Conservation (phyloP, 2,888 invertebrate species). For the Drosophila atripex region DNA sequence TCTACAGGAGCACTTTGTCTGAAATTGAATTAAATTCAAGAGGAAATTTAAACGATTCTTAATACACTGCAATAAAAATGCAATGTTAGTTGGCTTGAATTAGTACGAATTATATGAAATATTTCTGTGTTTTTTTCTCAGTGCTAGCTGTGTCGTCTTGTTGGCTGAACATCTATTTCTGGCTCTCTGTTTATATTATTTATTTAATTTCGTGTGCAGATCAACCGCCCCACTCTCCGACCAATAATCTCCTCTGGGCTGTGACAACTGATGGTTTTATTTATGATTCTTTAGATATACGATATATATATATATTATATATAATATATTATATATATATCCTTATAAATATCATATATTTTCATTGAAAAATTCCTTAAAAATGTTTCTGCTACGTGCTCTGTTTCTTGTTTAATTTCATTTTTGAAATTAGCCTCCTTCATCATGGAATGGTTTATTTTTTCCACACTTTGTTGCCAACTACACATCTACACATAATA, state of each 20-base stretch:
- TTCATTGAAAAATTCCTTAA: conserved; percentile 20
- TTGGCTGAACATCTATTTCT: conserved; percentile 29
- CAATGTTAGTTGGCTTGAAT: background rate
- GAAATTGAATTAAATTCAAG: conserved; percentile 75
- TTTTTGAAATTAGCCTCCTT: conserved; percentile 23
- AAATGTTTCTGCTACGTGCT: conserved; percentile 9
- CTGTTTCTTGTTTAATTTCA: conserved; percentile 19
- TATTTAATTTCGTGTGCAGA: conserved; percentile 44
- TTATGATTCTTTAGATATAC: conserved; percentile 50
- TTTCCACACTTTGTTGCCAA: conserved; percentile 28
- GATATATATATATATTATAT: background rate
- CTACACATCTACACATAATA: no score
- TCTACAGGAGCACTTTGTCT: conserved; percentile 54
- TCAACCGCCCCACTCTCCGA: conserved; percentile 5
- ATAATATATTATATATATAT: background rate
- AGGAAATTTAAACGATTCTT: conserved; percentile 39
- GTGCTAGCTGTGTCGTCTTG: conserved; percentile 20
- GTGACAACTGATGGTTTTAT: conserved; percentile 74
- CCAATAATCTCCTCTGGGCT: conserved; percentile 51
- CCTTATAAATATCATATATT: conserved; percentile 9
- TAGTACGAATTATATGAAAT: background rate
- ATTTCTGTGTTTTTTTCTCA: conserved; percentile 8
- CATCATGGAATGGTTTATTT: no score
- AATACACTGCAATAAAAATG: background rate
- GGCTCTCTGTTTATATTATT: conserved; percentile 39